Percentiles rank a stretch among this genome's conserved stretches.
Evolutionary conservation across 2,113 vertebrate species (phyloP).

Genomic region (Lasiurus cinereus): DNA sequence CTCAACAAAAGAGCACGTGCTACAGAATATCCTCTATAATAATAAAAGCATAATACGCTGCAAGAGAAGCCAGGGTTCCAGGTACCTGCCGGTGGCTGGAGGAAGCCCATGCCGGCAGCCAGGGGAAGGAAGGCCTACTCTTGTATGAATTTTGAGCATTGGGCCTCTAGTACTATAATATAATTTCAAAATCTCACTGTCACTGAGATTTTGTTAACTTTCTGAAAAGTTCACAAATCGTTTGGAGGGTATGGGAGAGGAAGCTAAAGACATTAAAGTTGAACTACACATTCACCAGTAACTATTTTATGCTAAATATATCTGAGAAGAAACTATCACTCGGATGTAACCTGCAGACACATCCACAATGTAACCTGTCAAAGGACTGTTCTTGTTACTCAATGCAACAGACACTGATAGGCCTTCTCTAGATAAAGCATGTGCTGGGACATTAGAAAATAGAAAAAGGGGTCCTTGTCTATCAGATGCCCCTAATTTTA

Average conservation of each 20-base stretch:
- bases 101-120: no score
- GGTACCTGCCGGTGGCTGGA: no score
- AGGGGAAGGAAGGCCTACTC: no score
- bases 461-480: background rate
- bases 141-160: no score
- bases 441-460: background rate
- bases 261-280: background rate
- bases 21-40: background rate
- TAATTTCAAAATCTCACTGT: background rate
- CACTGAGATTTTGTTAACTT: background rate
- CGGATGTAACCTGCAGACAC: background rate
- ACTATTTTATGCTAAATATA: background rate
- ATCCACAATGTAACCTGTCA: background rate
- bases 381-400: background rate
- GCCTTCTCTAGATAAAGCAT: constrained; percentile 2
- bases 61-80: no score
- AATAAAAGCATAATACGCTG: no score
- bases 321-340: background rate
- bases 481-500: background rate
- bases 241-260: background rate
- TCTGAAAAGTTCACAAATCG: background rate
- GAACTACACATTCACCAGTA: background rate
- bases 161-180: no score
- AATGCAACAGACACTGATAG: background rate
- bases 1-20: background rate